Evolutionary conservation across 1,140 invertebrate genomes (phyloP).

Genomic region (Meloidogyne floridensis): DNA sequence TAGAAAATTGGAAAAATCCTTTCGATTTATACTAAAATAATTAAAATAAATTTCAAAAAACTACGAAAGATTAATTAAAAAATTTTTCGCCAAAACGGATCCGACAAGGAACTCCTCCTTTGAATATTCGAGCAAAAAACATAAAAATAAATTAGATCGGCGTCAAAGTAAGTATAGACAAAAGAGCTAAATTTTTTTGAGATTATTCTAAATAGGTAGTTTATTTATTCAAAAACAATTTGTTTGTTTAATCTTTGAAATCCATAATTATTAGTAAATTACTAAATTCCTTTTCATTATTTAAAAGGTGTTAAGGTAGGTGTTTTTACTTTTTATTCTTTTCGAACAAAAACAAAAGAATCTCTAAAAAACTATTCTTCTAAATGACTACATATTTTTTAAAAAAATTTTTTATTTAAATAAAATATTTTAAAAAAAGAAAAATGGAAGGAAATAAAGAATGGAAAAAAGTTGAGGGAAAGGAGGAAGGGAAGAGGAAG

Average conservation of each 20-base stretch:
- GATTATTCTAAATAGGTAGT: no score
- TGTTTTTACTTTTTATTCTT: no score
- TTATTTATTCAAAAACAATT: no score
- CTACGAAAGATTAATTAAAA: neutral
- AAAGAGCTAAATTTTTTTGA: no score
- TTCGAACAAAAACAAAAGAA: no score
- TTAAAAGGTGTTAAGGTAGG: neutral
- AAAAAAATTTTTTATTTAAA: slow-evolving; percentile 7
- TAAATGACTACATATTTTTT: neutral
- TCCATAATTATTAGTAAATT: neutral
- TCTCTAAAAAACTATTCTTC: neutral
- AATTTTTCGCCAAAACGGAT: neutral
- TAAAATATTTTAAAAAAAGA: neutral
- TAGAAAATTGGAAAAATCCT: neutral
- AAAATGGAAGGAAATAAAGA: neutral
- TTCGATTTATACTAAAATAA: no score
- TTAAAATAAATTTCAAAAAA: no score
- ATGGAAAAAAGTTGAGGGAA: neutral
- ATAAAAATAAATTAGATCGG: no score
- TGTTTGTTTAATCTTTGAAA: no score
- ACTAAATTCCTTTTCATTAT: neutral
- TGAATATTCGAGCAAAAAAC: no score
- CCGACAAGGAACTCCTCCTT: no score
- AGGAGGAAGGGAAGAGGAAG: neutral
- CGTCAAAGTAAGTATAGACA: no score